phyloP scores from a whole-genome alignment of 2,113 vertebrate species.

The Cryptomyrus ogoouensis region DNA sequence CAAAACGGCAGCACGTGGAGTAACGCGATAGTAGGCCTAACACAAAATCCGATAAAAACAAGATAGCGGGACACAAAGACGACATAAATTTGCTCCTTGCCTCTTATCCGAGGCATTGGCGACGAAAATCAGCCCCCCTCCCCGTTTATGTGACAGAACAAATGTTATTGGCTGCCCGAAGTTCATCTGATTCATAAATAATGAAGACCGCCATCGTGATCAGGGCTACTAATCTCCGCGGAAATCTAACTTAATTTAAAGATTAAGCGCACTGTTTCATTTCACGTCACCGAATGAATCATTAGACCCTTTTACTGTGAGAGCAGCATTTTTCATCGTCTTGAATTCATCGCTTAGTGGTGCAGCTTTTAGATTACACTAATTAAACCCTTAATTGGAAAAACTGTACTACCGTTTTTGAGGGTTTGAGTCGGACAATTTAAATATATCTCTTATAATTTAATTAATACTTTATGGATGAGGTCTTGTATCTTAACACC shows the following conservation, averaged over 20 bases:
- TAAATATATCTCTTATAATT: slow-evolving; percentile 22
- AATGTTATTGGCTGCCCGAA: background rate
- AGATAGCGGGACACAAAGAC: background rate
- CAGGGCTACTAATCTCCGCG: slow-evolving; percentile 3
- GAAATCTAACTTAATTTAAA: slow-evolving; percentile 58
- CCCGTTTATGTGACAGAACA: slow-evolving; percentile 22
- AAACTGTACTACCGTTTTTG: slow-evolving; percentile 49
- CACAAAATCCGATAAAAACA: background rate
- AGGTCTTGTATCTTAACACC: slow-evolving; percentile 44
- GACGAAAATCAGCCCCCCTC: background rate
- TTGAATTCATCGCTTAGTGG: slow-evolving; percentile 19
- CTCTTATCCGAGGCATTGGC: background rate
- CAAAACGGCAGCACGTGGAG: background rate
- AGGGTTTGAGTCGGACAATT: background rate
- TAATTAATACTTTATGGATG: slow-evolving; percentile 39
- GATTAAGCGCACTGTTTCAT: slow-evolving; percentile 37
- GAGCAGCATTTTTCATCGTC: slow-evolving; percentile 59
- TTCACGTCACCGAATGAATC: slow-evolving; percentile 50
- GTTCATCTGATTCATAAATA: slow-evolving; percentile 36
- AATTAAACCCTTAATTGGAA: slow-evolving; percentile 62
- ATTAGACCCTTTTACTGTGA: slow-evolving; percentile 49
- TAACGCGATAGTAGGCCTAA: background rate
- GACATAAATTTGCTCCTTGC: background rate
- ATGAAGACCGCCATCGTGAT: slow-evolving; percentile 32
- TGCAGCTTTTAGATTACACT: slow-evolving; percentile 57